A percentile compares a stretch with the other conserved stretches of the same genome.
phyloP scores from a whole-genome alignment of 1,140 invertebrate genomes.

The Heliconius nattereri region DNA sequence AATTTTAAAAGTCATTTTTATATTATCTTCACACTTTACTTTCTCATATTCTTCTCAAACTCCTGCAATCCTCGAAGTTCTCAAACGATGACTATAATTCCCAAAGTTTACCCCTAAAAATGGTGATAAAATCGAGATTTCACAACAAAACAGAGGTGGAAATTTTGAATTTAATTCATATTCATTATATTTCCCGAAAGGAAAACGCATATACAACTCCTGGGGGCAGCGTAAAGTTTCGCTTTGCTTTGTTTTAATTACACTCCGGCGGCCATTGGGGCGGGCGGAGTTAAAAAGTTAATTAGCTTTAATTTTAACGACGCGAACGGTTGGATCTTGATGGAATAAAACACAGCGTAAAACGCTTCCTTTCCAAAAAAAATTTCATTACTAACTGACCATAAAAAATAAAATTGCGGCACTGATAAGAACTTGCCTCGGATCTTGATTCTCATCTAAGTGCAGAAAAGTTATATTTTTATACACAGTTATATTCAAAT shows the following conservation, averaged over 20 bases:
- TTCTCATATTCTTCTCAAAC: not conserved
- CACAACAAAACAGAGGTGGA: conserved; percentile 20
- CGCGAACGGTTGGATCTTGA: conserved; percentile 45
- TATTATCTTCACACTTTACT: not conserved
- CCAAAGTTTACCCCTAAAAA: conserved; percentile 4
- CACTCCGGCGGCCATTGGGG: conserved; percentile 51
- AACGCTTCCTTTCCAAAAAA: conserved; percentile 30
- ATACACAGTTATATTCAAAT: too few species aligned
- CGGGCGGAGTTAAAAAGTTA: conserved; percentile 68
- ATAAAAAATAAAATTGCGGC: conserved; percentile 28
- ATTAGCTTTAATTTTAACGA: conserved; percentile 67
- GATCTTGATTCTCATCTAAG: not conserved
- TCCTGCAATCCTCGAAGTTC: not conserved
- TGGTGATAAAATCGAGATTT: conserved; percentile 15
- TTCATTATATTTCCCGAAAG: conserved; percentile 45
- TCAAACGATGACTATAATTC: not conserved
- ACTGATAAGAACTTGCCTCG: conserved; percentile 20
- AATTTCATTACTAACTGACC: conserved; percentile 27
- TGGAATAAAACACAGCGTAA: conserved; percentile 38
- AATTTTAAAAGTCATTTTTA: not conserved
- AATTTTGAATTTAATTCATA: conserved; percentile 32
- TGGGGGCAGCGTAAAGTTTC: conserved; percentile 63
- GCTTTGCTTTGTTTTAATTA: conserved; percentile 77
- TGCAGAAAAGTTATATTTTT: not conserved
- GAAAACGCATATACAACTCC: conserved; percentile 58